Conservation (phyloP, 2,113 vertebrate genomes). For the Sinosuthora webbiana region DNA sequence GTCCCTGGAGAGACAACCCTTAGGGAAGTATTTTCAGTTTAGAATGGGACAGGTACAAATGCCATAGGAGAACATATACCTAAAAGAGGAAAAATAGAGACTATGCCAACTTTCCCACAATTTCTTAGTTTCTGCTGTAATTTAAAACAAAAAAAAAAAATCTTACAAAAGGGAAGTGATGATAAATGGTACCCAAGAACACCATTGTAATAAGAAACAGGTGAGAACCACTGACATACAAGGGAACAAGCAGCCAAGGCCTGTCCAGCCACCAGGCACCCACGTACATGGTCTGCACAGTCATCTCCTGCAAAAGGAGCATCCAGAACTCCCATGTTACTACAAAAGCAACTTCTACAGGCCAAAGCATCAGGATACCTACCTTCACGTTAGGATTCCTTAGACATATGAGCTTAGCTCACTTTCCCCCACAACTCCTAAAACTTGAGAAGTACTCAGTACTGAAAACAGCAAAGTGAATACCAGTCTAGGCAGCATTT, state of each 20-base stretch:
- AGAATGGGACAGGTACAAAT: not conserved
- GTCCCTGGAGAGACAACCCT: not conserved
- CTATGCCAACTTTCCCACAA: not conserved
- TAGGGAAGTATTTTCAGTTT: not conserved
- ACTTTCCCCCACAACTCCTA: not conserved
- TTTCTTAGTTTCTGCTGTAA: not conserved
- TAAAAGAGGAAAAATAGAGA: not conserved
- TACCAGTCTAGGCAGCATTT: not conserved
- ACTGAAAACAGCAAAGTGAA: not conserved
- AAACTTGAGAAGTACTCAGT: not conserved
- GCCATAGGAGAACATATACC: not conserved
- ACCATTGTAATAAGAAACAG: not conserved
- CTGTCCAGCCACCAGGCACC: not conserved
- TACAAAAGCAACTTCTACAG: not conserved
- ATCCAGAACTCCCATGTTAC: not conserved
- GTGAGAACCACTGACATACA: not conserved
- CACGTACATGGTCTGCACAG: fast-evolving
- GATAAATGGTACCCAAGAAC: not conserved
- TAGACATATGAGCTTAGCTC: not conserved
- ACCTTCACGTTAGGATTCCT: not conserved
- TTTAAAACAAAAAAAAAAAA: not conserved
- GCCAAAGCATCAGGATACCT: not conserved
- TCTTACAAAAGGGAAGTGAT: not conserved
- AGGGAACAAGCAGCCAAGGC: not conserved
- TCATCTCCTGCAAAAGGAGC: not conserved